Conservation (phyloP, 2,113 vertebrate species). For the Crypturellus undulatus region DNA sequence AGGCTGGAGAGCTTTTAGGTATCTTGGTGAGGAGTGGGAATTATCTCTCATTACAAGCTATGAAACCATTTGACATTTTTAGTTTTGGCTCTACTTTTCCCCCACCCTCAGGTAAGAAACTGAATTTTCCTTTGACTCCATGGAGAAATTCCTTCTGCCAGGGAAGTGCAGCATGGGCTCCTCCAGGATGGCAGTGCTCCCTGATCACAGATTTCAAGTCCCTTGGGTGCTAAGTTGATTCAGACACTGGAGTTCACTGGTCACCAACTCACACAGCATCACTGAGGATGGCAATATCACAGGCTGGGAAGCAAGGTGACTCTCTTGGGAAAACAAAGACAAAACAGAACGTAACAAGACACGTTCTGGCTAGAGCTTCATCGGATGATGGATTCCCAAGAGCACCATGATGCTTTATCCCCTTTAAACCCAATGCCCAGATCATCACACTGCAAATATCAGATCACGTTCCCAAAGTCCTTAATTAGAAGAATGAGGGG, state of each 20-base stretch:
- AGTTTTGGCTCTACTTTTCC: neutral
- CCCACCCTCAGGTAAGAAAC: neutral
- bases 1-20: neutral
- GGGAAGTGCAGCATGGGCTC: too few relatives aligned
- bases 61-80: neutral
- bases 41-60: neutral
- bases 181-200: too few relatives aligned
- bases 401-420: neutral
- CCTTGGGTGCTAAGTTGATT: too few relatives aligned
- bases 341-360: neutral
- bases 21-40: accelerated
- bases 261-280: neutral
- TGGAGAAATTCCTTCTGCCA: neutral
- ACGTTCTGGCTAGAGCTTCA: too few relatives aligned
- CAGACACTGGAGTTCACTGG: neutral
- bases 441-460: neutral
- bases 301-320: neutral
- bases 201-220: neutral
- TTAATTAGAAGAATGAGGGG: accelerated
- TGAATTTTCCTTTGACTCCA: neutral
- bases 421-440: accelerated
- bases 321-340: neutral
- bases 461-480: accelerated
- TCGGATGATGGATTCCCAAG: neutral
- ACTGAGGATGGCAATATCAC: neutral